A percentile compares a stretch with the other conserved stretches of the same genome.
Conservation (phyloP, 2,113 vertebrate genomes). For the Channa argus region DNA sequence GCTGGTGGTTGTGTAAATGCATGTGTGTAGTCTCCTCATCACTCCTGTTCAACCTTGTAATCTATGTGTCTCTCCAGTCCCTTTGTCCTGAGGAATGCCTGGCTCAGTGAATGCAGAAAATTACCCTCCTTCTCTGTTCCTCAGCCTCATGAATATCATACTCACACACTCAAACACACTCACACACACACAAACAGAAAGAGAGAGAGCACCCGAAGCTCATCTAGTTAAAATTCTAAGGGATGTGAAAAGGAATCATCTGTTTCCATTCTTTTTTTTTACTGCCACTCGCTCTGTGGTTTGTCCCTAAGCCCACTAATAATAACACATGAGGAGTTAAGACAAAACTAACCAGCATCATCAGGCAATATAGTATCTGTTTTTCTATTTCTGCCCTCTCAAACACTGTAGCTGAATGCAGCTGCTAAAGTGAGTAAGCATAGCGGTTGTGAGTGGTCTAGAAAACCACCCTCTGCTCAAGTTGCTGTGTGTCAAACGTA, state of each 20-base stretch:
- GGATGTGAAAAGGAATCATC: constrained; percentile 65
- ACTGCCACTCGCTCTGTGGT: constrained; percentile 33
- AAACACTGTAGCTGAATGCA: constrained; percentile 4
- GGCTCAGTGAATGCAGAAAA: constrained; percentile 72
- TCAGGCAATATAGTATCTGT: neutral
- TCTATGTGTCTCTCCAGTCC: constrained; percentile 64
- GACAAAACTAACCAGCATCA: constrained; percentile 9
- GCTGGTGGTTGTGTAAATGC: constrained; percentile 15
- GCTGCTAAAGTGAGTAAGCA: neutral
- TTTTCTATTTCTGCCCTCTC: neutral
- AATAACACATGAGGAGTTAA: constrained; percentile 32
- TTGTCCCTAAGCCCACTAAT: constrained; percentile 12
- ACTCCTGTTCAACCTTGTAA: constrained; percentile 73
- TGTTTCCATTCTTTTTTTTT: constrained; percentile 32
- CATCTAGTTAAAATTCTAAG: constrained; percentile 60
- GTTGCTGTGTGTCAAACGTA: constrained; percentile 1
- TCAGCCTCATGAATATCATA: constrained; percentile 64
- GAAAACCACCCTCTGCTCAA: neutral
- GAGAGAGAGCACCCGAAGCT: constrained; percentile 37
- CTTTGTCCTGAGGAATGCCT: constrained; percentile 75
- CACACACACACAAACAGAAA: constrained; percentile 17
- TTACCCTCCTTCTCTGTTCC: constrained; percentile 65
- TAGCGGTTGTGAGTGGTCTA: neutral
- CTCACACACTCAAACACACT: constrained; percentile 14
- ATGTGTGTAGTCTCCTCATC: constrained; percentile 48